phyloP scores from a whole-genome alignment of 1,140 invertebrate species.

The Andrena cerasifolii region DNA sequence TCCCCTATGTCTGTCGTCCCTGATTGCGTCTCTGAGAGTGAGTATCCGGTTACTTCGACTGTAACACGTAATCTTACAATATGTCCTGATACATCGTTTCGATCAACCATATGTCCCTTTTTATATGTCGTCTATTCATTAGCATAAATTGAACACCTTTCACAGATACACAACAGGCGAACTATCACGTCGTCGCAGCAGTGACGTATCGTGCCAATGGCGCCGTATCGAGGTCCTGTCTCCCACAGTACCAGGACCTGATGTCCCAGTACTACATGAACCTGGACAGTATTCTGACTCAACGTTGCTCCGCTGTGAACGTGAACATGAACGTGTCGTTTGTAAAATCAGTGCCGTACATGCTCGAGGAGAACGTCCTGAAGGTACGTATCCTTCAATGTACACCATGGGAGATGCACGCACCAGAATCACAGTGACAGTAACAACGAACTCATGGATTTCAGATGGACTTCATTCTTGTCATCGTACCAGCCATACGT shows the following conservation, averaged over 20 bases:
- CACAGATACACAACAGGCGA: slow-evolving; percentile 94
- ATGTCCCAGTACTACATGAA: slow-evolving; percentile 91
- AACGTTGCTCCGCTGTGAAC: slow-evolving; percentile 96
- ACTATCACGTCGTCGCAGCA: slow-evolving; percentile 95
- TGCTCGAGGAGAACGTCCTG: slow-evolving; percentile 93
- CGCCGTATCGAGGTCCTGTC: slow-evolving; percentile 91
- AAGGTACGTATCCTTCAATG: slow-evolving; percentile 83
- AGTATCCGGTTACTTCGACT: slow-evolving; percentile 59
- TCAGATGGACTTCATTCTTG: slow-evolving; percentile 92
- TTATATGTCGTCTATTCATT: too few relatives aligned
- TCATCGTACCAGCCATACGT: slow-evolving; percentile 92
- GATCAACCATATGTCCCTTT: too few relatives aligned
- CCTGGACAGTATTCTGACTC: slow-evolving; percentile 92
- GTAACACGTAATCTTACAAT: neutral
- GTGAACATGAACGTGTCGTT: slow-evolving; percentile 97
- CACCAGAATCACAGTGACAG: neutral
- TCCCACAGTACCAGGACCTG: slow-evolving; percentile 93
- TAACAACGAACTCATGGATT: slow-evolving; percentile 29
- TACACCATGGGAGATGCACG: too few relatives aligned
- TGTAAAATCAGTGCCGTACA: slow-evolving; percentile 88
- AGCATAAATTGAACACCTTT: too few relatives aligned
- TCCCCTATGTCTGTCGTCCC: slow-evolving; percentile 93
- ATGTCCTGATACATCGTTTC: too few relatives aligned
- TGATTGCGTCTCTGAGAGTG: slow-evolving; percentile 96
- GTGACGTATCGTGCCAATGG: slow-evolving; percentile 95